Evolutionary conservation across 2,888 invertebrate genomes (phyloP), one percentile per base, ranked within the genome.

Genomic region (Epistrophe eligans): DNA sequence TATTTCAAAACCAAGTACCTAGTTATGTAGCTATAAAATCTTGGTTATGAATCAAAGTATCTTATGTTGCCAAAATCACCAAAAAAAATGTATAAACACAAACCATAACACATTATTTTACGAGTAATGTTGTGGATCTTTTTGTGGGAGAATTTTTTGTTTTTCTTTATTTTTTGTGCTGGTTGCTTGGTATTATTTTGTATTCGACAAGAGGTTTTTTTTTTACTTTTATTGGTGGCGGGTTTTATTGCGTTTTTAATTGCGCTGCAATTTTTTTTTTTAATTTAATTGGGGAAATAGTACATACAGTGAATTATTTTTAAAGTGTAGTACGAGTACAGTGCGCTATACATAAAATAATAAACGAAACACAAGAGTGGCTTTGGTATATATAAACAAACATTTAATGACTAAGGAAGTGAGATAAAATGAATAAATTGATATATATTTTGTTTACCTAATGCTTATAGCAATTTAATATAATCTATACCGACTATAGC

Each of bases 171-270:
- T 57, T 81, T 52, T 40, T 15, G 38, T 17, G 45, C 13, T 38
- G 35, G 24, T 24, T 24, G 17, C 0, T 32, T 52, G 28, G 40
- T 55, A 40, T n/a, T n/a, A n/a, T 55, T 70, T 40, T 13, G 19
- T 52, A n/a, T 70, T 24, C 24, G 45, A 43, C 9, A 15, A 28
- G 28, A 43, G 48, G 32, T 57, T 71, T 38, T 19, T 50, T 73
- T 55, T 50, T 40, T 52, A 28, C 2, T 43, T 43, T 43, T 45
- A 57, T 48, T 74, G 60, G 48, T 55, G 4, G 8, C 24, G 40
- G 67, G 3, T 70, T 67, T 73, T 83, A 79, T 67, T 79, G 57
- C 73, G 45, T 62, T 38, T 71, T 77, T 83, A 83, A 83, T 79
- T 79, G 79, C 79, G 55, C 40, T 79, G 73, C 62, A 74, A 35